phyloP scores from a whole-genome alignment of 2,888 invertebrate species.

The Diloba caeruleocephala region DNA sequence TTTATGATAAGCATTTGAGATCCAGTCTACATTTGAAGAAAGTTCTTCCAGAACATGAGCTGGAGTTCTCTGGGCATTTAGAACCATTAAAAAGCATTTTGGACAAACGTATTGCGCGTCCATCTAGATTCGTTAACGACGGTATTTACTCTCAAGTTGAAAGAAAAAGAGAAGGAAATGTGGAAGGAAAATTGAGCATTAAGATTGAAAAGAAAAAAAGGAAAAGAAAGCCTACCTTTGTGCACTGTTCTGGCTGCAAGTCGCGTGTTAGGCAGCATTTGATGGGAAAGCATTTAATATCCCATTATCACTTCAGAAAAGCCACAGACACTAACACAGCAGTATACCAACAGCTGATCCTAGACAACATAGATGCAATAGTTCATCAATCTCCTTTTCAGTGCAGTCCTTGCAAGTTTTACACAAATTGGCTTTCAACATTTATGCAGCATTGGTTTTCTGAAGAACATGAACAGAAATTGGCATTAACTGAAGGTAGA shows the following conservation, averaged over 20 bases:
- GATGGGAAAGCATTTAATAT: constrained; percentile 95
- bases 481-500: constrained; percentile 86
- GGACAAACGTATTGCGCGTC: constrained; percentile 74
- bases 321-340: constrained; percentile 89
- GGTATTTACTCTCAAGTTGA: constrained; percentile 68
- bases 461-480: constrained; percentile 87
- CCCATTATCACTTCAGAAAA: constrained; percentile 95
- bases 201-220: constrained; percentile 79
- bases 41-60: constrained; percentile 91
- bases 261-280: constrained; percentile 91
- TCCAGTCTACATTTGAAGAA: constrained; percentile 92
- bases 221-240: constrained; percentile 88
- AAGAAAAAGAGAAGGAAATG: constrained; percentile 60
- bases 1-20: constrained; percentile 93
- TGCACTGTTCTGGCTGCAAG: constrained; percentile 92
- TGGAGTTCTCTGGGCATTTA: constrained; percentile 90
- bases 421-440: constrained; percentile 92
- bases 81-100: constrained; percentile 65
- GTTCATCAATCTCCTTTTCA: constrained; percentile 95
- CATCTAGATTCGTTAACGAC: constrained; percentile 75
- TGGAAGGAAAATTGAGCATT: constrained; percentile 54
- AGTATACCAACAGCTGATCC: constrained; percentile 90
- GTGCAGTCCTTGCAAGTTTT: constrained; percentile 95
- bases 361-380: constrained; percentile 93
- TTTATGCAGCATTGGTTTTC: constrained; percentile 94